Conservation (phyloP, 2,113 vertebrate genomes). For the Poeciliopsis retropinna region DNA sequence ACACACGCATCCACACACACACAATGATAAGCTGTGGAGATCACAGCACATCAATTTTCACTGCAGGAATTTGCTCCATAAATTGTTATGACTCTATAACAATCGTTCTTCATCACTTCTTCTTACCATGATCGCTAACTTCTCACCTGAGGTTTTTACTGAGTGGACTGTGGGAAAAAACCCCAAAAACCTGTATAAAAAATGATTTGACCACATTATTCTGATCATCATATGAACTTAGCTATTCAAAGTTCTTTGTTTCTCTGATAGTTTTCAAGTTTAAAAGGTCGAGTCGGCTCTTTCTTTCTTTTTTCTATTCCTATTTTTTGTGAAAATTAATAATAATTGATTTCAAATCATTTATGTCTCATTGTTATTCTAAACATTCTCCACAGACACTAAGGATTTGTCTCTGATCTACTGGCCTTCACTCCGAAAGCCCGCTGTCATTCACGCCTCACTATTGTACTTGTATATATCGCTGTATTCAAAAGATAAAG, state of each 20-base stretch:
- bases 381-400: background rate
- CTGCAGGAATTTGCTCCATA: constrained; percentile 36
- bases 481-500: background rate
- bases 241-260: background rate
- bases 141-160: background rate
- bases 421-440: background rate
- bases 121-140: constrained; percentile 29
- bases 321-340: too few relatives aligned
- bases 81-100: constrained; percentile 10
- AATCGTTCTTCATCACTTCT: constrained; percentile 4
- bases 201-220: background rate
- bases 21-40: constrained; percentile 7
- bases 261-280: background rate
- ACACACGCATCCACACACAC: background rate
- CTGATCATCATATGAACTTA: background rate
- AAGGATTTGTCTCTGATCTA: background rate
- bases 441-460: background rate
- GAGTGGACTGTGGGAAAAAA: background rate
- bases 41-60: constrained; percentile 24
- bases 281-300: background rate
- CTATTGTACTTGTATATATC: background rate
- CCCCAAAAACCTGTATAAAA: background rate
- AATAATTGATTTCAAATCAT: background rate
- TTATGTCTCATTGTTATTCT: background rate
- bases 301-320: background rate